Evolutionary conservation across 2,113 vertebrate species (phyloP).

Genomic region (Pandion haliaetus): DNA sequence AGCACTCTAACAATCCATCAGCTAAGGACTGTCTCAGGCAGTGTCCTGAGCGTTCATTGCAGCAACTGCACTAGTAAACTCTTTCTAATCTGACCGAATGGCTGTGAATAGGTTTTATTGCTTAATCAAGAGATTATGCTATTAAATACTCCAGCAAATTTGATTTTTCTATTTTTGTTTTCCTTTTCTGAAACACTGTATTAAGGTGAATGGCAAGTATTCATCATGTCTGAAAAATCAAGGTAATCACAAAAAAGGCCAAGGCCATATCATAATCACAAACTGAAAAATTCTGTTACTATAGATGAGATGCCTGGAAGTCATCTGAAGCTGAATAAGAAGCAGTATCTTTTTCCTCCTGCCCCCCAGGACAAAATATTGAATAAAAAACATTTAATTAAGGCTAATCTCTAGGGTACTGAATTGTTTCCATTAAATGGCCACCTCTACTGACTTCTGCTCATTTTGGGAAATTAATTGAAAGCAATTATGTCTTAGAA

Average conservation of each 20-base stretch:
- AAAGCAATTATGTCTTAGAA: conserved; percentile 38
- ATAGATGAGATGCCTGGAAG: background rate
- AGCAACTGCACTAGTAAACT: background rate
- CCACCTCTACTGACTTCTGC: conserved; percentile 21
- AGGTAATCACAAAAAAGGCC: background rate
- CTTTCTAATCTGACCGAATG: background rate
- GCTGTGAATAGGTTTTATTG: background rate
- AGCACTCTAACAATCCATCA: background rate
- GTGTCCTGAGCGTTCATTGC: background rate
- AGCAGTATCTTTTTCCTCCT: background rate
- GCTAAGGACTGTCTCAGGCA: background rate
- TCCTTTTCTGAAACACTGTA: background rate
- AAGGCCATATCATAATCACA: background rate
- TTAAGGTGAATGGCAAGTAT: background rate
- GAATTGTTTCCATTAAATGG: conserved; percentile 19
- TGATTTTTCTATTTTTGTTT: background rate
- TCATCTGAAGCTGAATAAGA: background rate
- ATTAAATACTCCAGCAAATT: background rate
- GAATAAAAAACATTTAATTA: conserved; percentile 41
- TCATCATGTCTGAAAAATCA: background rate
- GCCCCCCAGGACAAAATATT: background rate
- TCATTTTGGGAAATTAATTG: conserved; percentile 49
- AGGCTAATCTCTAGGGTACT: conserved; percentile 8
- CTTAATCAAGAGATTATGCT: background rate
- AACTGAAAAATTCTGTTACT: background rate